Conservation (phyloP, 1,140 invertebrate genomes). For the Steinernema feltiae region DNA sequence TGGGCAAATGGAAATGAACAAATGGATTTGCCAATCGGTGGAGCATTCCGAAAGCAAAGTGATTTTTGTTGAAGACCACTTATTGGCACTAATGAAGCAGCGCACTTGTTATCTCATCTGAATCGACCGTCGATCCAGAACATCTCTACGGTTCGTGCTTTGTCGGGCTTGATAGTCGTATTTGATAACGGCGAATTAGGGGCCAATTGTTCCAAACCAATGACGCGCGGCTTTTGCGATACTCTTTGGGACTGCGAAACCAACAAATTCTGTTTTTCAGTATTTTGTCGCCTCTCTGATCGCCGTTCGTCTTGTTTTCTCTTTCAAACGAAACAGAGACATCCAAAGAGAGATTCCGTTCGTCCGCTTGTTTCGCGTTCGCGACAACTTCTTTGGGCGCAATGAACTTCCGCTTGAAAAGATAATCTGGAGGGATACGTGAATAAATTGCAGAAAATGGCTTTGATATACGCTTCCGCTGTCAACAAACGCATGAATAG, state of each 20-base stretch:
- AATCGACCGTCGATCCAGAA: too few relatives aligned
- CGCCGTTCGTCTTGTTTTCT: not conserved
- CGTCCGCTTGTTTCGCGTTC: not conserved
- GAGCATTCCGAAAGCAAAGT: not conserved
- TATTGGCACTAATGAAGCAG: too few relatives aligned
- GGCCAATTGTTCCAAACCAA: slow-evolving; percentile 6
- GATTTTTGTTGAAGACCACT: too few relatives aligned
- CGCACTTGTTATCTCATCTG: not conserved
- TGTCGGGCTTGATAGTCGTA: not conserved
- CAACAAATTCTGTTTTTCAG: not conserved
- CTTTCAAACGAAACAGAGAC: not conserved
- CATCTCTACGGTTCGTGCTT: too few relatives aligned
- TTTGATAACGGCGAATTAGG: slow-evolving; percentile 6
- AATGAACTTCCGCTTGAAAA: not conserved
- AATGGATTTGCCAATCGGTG: not conserved
- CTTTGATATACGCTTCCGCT: not conserved
- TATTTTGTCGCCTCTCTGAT: not conserved
- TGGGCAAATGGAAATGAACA: not conserved
- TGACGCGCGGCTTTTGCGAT: not conserved
- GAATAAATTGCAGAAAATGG: not conserved
- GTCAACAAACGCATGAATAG: slow-evolving; percentile 6
- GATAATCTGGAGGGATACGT: not conserved
- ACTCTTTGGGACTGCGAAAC: not conserved
- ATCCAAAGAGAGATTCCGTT: not conserved
- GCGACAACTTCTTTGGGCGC: too few relatives aligned